These are phyloP conservation scores for Halesus radiatus DNA, from an alignment of 1,140 invertebrate species.

Conservation along the genomic window DNA sequence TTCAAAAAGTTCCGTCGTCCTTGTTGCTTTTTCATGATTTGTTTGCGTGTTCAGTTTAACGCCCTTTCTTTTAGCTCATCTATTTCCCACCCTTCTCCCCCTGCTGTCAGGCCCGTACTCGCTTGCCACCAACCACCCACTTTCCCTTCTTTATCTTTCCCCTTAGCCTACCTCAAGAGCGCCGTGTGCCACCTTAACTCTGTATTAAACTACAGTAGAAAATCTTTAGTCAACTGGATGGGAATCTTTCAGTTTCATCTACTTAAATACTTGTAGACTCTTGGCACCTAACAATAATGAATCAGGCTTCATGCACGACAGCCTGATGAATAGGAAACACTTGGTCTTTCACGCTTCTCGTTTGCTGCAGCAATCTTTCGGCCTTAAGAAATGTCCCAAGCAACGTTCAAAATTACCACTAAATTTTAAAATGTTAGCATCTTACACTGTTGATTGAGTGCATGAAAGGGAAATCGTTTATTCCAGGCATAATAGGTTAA, in stretches of 20 bases:
- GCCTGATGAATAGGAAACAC: conserved; percentile 35
- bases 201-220: conserved; percentile 56
- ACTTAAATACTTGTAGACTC: conserved; percentile 44
- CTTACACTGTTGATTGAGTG: too few species aligned
- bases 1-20: conserved; percentile 48
- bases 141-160: neutral
- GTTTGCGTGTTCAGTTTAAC: conserved; percentile 57
- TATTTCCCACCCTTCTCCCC: conserved; percentile 39
- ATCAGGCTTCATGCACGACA: conserved; percentile 49
- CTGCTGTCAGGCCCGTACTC: neutral
- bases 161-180: conserved; percentile 1
- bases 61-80: conserved; percentile 54
- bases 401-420: too few species aligned
- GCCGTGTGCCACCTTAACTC: conserved; percentile 29
- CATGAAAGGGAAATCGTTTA: too few species aligned
- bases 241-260: conserved; percentile 49
- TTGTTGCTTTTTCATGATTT: conserved; percentile 54
- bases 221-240: conserved; percentile 46
- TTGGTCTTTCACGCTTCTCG: conserved; percentile 13
- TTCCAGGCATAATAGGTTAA: too few species aligned
- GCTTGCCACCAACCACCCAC: neutral
- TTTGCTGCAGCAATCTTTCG: neutral
- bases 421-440: too few species aligned
- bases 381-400: neutral
- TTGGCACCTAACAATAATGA: conserved; percentile 53